phyloP scores from a whole-genome alignment of 2,888 invertebrate species.

The Trissolcus brochymenae region DNA sequence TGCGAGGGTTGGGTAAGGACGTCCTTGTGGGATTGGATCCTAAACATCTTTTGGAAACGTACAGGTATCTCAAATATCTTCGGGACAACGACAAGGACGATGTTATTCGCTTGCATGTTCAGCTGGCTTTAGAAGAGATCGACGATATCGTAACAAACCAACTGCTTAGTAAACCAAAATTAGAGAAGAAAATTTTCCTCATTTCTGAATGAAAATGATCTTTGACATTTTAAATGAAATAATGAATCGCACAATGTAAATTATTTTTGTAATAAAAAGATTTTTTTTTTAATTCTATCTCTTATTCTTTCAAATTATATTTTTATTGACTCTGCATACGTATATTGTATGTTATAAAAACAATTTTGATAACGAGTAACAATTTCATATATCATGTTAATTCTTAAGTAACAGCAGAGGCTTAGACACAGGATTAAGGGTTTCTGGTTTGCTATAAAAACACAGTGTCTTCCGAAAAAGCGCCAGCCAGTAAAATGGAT shows the following conservation, averaged over 20 bases:
- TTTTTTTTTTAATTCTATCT: neutral
- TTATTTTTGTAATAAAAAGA: constrained; percentile 2
- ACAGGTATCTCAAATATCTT: constrained; percentile 83
- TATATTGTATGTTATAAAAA: constrained; percentile 1
- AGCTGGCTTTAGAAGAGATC: constrained; percentile 86
- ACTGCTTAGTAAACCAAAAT: constrained; percentile 79
- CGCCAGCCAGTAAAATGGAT: constrained; percentile 85
- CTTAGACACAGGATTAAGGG: neutral
- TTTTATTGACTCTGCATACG: neutral
- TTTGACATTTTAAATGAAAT: neutral
- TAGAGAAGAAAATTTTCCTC: constrained; percentile 79
- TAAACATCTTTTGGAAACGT: constrained; percentile 83
- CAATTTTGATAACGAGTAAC: neutral
- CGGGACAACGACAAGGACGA: constrained; percentile 82
- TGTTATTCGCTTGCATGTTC: constrained; percentile 84
- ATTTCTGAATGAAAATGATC: constrained; percentile 29
- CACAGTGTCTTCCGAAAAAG: constrained; percentile 87
- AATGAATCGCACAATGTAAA: no score
- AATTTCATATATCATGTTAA: neutral
- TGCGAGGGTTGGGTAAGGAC: constrained; percentile 86
- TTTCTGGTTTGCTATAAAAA: constrained; percentile 78
- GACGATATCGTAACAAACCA: constrained; percentile 82
- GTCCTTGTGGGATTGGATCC: constrained; percentile 81
- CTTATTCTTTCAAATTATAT: neutral
- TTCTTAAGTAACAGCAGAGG: neutral